Base-by-base conservation (phyloP, 1,140 invertebrate genomes). In the Mya arenaria region DNA sequence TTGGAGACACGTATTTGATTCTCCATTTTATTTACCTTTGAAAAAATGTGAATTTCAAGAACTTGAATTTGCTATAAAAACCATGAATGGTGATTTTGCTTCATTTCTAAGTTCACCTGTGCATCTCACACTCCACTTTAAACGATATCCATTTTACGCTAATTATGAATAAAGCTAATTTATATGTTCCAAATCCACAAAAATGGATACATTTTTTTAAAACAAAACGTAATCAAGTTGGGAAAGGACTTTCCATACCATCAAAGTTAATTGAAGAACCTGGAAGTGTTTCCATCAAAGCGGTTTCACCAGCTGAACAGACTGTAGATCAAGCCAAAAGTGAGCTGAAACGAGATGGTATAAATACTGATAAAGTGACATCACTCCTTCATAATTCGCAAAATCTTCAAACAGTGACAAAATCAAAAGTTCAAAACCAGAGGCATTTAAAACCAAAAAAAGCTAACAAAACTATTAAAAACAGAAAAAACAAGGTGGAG, bases 141-240 rank as follows among this genome's bases (percentile, higher is more conserved):
- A 65, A 77, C 74, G 41, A n/a, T 85, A 1, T 60, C 17, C 41
- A 41, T 34, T 72, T 44, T 36, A 13, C 30, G 17, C 36, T 15
- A 73, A 82, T 34, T 56, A 74, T 78, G 65, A 77, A 68, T 84
- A 23, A 56, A 17, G 66, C 65, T 48, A 81, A 77, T 30, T 37
- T 82, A 36, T 84, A 82, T 48, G 36, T 82, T 36, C 78, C 83
- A 23, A 58, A 84, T 78, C 65, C 79, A 36, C 78, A 75, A 58
- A 81, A 66, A 44, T 84, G 55, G 63, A 56, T 84, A 13, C 17
- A 48, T 34, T 72, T 56, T 82, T 82, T 60, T 79, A 63, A 65
- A 55, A 34, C 30, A 58, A 62, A 74, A 58, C 10, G 37, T 60
- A 37, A 58, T n/a, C 32, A 41, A 41, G 58, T 44, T 13, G 37